These are phyloP conservation scores for Aratinga solstitialis DNA, from an alignment of 2,797 vertebrate species.

Conservation along the genomic window DNA sequence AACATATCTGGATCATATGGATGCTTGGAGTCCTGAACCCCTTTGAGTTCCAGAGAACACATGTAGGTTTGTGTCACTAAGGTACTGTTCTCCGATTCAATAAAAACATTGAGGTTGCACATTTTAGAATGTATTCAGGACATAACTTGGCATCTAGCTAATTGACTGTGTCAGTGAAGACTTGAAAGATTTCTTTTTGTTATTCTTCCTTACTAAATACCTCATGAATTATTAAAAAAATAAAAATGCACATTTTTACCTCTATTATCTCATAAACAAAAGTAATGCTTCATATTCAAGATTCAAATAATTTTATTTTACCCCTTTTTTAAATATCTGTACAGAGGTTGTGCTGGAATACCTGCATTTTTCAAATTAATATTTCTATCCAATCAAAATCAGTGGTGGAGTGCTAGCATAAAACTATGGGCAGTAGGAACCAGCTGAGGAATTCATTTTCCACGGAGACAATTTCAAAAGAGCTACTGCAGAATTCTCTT, in stretches of 20 bases:
- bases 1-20: fast-evolving
- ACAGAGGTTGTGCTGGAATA: not conserved
- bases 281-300: not conserved
- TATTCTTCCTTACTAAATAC: not conserved
- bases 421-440: not conserved
- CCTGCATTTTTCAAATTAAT: not conserved
- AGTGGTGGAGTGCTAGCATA: not conserved
- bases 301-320: not conserved
- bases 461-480: not conserved
- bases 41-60: not conserved
- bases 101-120: not conserved
- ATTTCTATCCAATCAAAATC: not conserved
- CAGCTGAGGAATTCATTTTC: not conserved
- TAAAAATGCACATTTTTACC: not conserved
- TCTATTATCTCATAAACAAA: not conserved
- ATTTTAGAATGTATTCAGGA: not conserved
- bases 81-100: not conserved
- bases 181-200: not conserved
- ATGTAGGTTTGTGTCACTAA: not conserved
- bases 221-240: not conserved
- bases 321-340: not conserved
- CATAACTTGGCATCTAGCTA: not conserved
- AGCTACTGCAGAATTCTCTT: not conserved
- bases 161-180: not conserved
- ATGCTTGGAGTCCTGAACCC: not conserved